Base-by-base conservation (phyloP, 2,888 invertebrate species). In the Caenorhabditis imperialis region DNA sequence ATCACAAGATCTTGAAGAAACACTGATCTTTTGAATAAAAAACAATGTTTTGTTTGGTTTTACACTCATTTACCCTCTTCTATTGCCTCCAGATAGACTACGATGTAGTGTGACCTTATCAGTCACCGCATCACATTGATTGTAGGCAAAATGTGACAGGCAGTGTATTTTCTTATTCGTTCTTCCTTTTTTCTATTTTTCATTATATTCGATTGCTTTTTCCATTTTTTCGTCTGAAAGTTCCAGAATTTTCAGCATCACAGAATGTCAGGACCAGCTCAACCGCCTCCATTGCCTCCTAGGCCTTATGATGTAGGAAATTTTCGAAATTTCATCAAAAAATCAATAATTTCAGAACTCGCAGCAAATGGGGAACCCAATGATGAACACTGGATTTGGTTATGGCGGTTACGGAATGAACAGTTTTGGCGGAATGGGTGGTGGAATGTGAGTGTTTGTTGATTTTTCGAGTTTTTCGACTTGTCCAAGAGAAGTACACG, bases 381-480 rank as follows among this genome's bases (percentile, higher is more conserved):
- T 73, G 50, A 61, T 73, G 55, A 58, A 58, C 20, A 48, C 54
- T 0, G 73, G 74, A 45, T 72, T 69, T 44, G 60, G 61, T 3
- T 63, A 75, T 8, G 73, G 69, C 12, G 78, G 77, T 45, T 79
- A 75, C 40, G 77, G 78, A 30, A 71, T 67, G 57, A 47, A 63
- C 37, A 25, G 65, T 35, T 58, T 53, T 35, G 44, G 51, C 2
- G 60, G 54, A n/a, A n/a, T n/a, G n/a, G n/a, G n/a, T n/a, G 25
- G 54, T 33, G 60, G 60, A 54, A 70, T 70, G 61, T 60, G 30
- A 60, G 58, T 16, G 35, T 51, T 53, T 50, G n/a, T n/a, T n/a
- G n/a, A n/a, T n/a, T n/a, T n/a, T n/a, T n/a, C n/a, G n/a, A n/a
- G n/a, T n/a, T n/a, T n/a, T n/a, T n/a, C n/a, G n/a, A n/a, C n/a